Evolutionary conservation across 2,797 vertebrate species (phyloP).

Genomic region (Typhlichthys eigenmanni): DNA sequence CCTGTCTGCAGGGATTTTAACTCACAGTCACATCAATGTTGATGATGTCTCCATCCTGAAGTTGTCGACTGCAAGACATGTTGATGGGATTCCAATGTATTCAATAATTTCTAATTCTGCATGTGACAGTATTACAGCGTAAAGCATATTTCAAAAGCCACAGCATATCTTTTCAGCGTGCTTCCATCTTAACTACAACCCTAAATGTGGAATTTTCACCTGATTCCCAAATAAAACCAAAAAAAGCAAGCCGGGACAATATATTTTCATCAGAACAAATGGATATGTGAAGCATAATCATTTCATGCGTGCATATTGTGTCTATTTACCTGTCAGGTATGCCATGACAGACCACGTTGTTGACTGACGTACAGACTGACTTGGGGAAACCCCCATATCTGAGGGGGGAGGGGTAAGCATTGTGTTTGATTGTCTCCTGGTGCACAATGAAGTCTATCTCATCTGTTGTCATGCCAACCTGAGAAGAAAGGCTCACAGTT

Average conservation of each 20-base stretch:
- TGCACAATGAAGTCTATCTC: constrained; percentile 96
- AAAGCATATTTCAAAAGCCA: too few relatives aligned
- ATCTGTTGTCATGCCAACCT: constrained; percentile 98
- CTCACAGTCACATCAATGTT: constrained; percentile 98
- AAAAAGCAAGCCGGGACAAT: too few relatives aligned
- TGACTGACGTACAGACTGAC: constrained; percentile 98
- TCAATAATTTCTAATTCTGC: neutral
- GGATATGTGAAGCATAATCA: neutral
- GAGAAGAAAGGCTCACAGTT: constrained; percentile 20
- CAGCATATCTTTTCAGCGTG: too few relatives aligned
- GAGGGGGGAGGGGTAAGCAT: constrained; percentile 97
- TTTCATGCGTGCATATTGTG: neutral
- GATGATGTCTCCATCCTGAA: constrained; percentile 96
- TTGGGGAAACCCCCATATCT: constrained; percentile 94
- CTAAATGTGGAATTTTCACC: too few relatives aligned
- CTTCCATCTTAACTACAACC: too few relatives aligned
- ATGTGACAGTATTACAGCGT: neutral
- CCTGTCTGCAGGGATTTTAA: constrained; percentile 39
- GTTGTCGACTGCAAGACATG: constrained; percentile 86
- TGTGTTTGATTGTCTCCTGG: constrained; percentile 88
- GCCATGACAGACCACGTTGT: constrained; percentile 98
- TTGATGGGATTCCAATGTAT: constrained; percentile 8
- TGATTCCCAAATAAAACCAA: too few relatives aligned
- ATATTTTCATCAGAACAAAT: neutral
- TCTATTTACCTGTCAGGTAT: constrained; percentile 94